A percentile compares a stretch with the other conserved stretches of the same genome.
Evolutionary conservation across 2,797 vertebrate genomes (phyloP).

Genomic region (Artibeus jamaicensis): DNA sequence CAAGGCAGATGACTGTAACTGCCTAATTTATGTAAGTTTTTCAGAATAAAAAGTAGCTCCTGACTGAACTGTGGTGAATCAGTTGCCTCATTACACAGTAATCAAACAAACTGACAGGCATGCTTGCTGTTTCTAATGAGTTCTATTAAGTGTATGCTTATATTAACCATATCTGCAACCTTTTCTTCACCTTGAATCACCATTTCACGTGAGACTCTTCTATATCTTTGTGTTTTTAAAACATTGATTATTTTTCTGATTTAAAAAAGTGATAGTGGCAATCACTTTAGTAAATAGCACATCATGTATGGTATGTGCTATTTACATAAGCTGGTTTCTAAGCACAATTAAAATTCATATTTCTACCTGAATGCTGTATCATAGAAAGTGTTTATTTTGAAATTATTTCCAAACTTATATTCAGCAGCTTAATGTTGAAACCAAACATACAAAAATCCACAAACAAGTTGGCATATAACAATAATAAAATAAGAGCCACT

Average conservation of each 20-base stretch:
- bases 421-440: conserved; percentile 18
- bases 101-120: neutral
- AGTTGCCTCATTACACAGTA: neutral
- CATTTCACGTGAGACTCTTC: neutral
- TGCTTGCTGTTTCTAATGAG: neutral
- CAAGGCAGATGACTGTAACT: conserved; percentile 2
- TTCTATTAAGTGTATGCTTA: conserved; percentile 14
- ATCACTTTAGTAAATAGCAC: neutral
- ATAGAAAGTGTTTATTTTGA: conserved; percentile 40
- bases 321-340: neutral
- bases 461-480: neutral
- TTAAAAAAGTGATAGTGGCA: neutral
- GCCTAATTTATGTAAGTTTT: conserved; percentile 25
- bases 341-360: conserved; percentile 25
- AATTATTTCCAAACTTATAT: conserved; percentile 26
- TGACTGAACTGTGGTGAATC: neutral
- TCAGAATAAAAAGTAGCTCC: conserved; percentile 15
- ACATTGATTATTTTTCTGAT: conserved; percentile 32
- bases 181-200: neutral
- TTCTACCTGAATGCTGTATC: conserved; percentile 1
- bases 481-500: neutral
- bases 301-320: neutral
- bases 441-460: conserved; percentile 13
- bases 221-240: neutral
- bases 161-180: neutral